Percentiles rank a stretch among this genome's conserved stretches.
These are phyloP conservation scores for Plusia festucae DNA, from an alignment of 2,888 invertebrate species.

Conservation along the genomic window DNA sequence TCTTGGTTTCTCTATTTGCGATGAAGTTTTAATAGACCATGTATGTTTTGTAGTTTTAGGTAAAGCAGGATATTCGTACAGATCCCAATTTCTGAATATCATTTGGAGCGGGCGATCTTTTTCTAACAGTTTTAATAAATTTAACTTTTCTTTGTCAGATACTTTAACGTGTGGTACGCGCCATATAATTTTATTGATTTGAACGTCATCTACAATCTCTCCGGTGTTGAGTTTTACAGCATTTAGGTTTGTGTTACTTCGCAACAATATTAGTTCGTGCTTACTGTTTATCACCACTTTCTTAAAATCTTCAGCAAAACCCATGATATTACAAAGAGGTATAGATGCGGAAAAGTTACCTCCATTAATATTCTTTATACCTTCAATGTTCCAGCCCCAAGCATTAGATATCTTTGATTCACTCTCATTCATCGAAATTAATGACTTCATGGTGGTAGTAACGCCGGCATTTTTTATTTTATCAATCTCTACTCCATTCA, in stretches of 20 bases:
- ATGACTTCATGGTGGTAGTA: conserved; percentile 65
- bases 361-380: not conserved
- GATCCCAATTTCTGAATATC: conserved; percentile 67
- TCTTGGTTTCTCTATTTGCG: conserved; percentile 68
- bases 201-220: conserved; percentile 9
- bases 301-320: conserved; percentile 6
- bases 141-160: conserved; percentile 12
- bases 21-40: conserved; percentile 65
- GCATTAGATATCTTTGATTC: conserved; percentile 20
- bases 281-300: not conserved
- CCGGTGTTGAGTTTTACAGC: conserved; percentile 14
- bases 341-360: not conserved
- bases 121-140: conserved; percentile 35
- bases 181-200: conserved; percentile 13
- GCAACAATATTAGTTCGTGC: not conserved
- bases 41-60: conserved; percentile 60
- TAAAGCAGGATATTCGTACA: conserved; percentile 68
- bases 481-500: conserved; percentile 21
- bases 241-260: conserved; percentile 8
- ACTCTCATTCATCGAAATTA: conserved; percentile 58
- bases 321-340: conserved; percentile 2
- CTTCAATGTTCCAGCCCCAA: conserved; percentile 8
- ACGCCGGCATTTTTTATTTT: conserved; percentile 61
- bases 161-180: conserved; percentile 19
- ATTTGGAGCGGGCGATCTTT: conserved; percentile 61